Conservation (phyloP, 2,888 invertebrate genomes). For the Melanchra persicariae region DNA sequence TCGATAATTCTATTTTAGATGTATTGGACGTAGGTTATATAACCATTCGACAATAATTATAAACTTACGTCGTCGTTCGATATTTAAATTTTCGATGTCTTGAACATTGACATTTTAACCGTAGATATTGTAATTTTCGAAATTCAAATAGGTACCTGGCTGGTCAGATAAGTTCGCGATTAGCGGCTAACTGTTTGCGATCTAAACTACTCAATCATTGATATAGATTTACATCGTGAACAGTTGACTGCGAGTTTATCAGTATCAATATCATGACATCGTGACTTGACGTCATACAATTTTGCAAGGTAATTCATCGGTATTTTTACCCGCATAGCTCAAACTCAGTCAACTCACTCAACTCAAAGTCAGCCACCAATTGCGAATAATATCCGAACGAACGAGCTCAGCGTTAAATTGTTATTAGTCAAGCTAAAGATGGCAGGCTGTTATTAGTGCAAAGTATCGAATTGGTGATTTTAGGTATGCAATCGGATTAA, state of each 20-base stretch:
- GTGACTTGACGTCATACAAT: not conserved
- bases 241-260: not conserved
- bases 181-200: slow-evolving; percentile 27
- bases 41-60: no score
- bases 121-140: no score
- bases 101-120: no score
- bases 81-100: no score
- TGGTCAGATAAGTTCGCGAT: slow-evolving; percentile 50
- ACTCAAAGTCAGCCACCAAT: slow-evolving; percentile 16
- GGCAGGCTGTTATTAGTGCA: slow-evolving; percentile 19
- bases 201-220: slow-evolving; percentile 33
- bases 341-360: slow-evolving; percentile 1
- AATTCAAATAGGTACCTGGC: no score
- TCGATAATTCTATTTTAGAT: no score
- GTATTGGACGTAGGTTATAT: no score
- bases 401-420: slow-evolving; percentile 52
- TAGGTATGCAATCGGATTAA: slow-evolving; percentile 24
- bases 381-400: slow-evolving; percentile 35
- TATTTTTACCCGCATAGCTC: not conserved
- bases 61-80: no score
- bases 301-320: not conserved
- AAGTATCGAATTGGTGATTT: slow-evolving; percentile 36
- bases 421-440: slow-evolving; percentile 38
- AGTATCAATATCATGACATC: not conserved
- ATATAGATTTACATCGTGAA: slow-evolving; percentile 27